Conservation (phyloP, 2,888 invertebrate genomes). For the Caradrina kadenii region DNA sequence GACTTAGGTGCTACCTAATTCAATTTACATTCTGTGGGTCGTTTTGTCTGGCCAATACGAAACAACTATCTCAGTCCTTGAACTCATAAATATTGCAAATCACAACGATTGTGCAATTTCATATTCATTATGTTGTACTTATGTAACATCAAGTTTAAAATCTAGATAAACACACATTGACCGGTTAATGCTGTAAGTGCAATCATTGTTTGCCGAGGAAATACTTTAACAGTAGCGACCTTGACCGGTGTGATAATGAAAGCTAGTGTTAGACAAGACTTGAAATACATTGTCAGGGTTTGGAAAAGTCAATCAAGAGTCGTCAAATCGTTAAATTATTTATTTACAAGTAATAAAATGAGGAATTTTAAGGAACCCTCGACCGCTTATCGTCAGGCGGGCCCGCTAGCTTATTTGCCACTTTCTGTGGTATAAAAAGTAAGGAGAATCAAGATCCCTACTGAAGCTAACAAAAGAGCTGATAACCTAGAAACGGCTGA, state of each 20-base stretch:
- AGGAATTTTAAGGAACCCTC: too few species aligned
- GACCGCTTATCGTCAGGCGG: too few species aligned
- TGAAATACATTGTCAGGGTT: conserved; percentile 14
- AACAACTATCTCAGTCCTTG: conserved; percentile 38
- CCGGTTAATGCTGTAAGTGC: conserved; percentile 24
- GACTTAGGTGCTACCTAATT: neutral
- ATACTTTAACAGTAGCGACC: conserved; percentile 30
- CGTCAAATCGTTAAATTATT: neutral
- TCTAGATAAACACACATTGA: conserved; percentile 20
- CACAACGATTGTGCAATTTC: conserved; percentile 9
- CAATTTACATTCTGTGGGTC: conserved; percentile 5
- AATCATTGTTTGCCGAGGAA: conserved; percentile 31
- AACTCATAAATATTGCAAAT: conserved; percentile 9
- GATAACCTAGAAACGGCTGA: too few species aligned
- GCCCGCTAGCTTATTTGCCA: too few species aligned
- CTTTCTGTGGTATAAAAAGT: too few species aligned
- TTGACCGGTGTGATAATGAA: conserved; percentile 49
- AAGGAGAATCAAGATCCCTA: too few species aligned
- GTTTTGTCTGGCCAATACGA: neutral
- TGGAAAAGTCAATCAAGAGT: neutral
- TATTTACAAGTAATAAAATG: too few species aligned
- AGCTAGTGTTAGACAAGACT: conserved; percentile 12
- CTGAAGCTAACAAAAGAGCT: too few species aligned
- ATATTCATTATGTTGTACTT: conserved; percentile 1
- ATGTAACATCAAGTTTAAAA: conserved; percentile 29